Base-by-base conservation (phyloP, 1,140 invertebrate species). In the Lasaia peninsularis region DNA sequence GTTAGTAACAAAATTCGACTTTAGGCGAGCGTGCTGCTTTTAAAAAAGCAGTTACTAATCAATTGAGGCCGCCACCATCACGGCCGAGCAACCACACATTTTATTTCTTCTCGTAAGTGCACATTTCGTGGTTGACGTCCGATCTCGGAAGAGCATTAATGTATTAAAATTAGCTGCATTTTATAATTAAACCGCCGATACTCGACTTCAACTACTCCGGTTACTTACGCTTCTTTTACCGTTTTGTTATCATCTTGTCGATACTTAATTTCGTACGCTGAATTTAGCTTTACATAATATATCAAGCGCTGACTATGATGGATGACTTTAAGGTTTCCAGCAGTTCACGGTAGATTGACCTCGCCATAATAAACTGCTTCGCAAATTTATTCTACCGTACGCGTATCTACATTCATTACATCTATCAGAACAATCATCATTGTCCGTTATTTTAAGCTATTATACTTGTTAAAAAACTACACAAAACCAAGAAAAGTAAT, bases 181-280 rank as follows among this genome's bases (percentile, higher is more conserved):
- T 48, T 48, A 48, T 21, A 48, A 48, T 48, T 48, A 48, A 20
- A 48, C 16, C 3, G 16, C 40, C 40, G 24, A 28, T 48, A 48
- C 40, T 48, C 40, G 20, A 48, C 18, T 48, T 48, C 20, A 21
- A 48, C 40, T 6, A 48, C 40, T 48, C 7, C 20, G 40, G 40
- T 48, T 20, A 11, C 40, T 20, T 20, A 20, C 40, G 40, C 20
- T 48, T 48, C 18, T 48, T 48, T 21, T 48, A 48, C 40, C 40
- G 40, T 48, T 48, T 48, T 48, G 16, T 48, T 67, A 75, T 65
- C 65, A 71, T 65, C 63, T 32, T 60, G 53, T 56, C 60, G 59
- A 60, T 58, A 64, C 52, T 64, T 60, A 62, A 57, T 63, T 68
- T 62, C 56, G 37, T 68, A 63, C 35, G 63, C 63, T 58, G 61